Percentiles rank a stretch among this genome's conserved stretches.
phyloP scores from a whole-genome alignment of 2,113 vertebrate species.

The Forbesichthys papilliferus region DNA sequence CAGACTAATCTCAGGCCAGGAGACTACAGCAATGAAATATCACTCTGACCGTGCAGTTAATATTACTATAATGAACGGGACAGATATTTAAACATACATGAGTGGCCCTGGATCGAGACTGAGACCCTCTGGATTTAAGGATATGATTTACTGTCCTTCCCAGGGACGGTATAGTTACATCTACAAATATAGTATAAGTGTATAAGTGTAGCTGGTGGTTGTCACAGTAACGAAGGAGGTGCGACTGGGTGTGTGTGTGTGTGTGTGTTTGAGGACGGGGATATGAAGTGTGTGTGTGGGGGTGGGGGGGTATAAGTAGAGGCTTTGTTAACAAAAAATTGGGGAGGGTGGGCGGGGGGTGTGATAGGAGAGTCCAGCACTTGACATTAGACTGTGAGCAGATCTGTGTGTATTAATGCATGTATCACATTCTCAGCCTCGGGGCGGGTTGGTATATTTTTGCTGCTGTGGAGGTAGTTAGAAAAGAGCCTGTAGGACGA shows the following conservation, averaged over 20 bases:
- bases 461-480: conserved; percentile 95
- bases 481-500: conserved; percentile 55
- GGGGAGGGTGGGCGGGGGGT: conserved; percentile 2
- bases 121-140: background rate
- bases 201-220: background rate
- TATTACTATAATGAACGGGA: too few species aligned
- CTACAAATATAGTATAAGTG: background rate
- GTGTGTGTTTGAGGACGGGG: background rate
- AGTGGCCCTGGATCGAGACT: too few species aligned
- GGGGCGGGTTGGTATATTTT: conserved; percentile 49
- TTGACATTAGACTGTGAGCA: conserved; percentile 23
- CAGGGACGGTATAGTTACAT: background rate
- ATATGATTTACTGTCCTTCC: background rate
- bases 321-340: background rate
- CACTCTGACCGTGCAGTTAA: too few species aligned
- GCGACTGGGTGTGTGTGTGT: too few species aligned
- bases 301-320: background rate
- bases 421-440: conserved; percentile 68
- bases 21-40: too few species aligned
- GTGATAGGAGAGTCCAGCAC: conserved; percentile 44
- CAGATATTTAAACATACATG: too few species aligned
- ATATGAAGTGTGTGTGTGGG: background rate
- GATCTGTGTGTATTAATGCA: conserved; percentile 23
- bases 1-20: too few species aligned
- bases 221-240: background rate